Base-by-base conservation (phyloP, 2,888 invertebrate genomes). In the Temnothorax unifasciatus region DNA sequence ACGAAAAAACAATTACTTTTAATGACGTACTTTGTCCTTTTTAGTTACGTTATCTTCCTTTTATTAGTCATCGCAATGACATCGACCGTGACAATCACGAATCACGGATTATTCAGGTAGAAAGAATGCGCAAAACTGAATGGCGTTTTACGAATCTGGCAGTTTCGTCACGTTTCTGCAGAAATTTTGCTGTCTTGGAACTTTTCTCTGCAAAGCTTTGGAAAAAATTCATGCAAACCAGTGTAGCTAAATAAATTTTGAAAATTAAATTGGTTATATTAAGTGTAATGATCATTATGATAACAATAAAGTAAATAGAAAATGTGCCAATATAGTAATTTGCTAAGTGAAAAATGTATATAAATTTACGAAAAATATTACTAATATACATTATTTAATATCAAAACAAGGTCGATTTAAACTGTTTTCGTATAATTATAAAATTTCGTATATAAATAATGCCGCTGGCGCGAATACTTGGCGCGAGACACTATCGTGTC, bases 161-260 rank as follows among this genome's bases (percentile, higher is more conserved):
- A 63, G 21, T 64, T 76, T 8, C 8, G 41, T 52, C 38, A 38
- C 38, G 64, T 76, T 50, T 18, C 18, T 52, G 18, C 13, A 25
- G 52, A 50, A 74, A 76, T 52, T 64, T 76, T 52, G 15, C 34
- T 44, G 47, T 34, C n/a, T 75, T 47, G 38, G n/a, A 15, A 61
- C n/a, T 34, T 21, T 47, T 47, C 15, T 34, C 44, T 50, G 50
- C 66, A 5, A 25, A 25, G 21, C 11, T 21, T 64, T 25, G 66
- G 52, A 64, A 76, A 61, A 77, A 25, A 66, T 66, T 54, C 11
- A 34, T 18, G 50, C 52, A 47, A 75, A 54, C 21, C 47, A 25
- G 25, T 29, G 18, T 13, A 21, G 21, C 1, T 71, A 74, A 41
- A 54, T 8, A 1, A 64, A 76, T 64, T 59, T 52, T 66, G 11